A percentile compares a stretch with the other conserved stretches of the same genome.
Conservation (phyloP, 1,140 invertebrate genomes). For the Drosophila takahashii region DNA sequence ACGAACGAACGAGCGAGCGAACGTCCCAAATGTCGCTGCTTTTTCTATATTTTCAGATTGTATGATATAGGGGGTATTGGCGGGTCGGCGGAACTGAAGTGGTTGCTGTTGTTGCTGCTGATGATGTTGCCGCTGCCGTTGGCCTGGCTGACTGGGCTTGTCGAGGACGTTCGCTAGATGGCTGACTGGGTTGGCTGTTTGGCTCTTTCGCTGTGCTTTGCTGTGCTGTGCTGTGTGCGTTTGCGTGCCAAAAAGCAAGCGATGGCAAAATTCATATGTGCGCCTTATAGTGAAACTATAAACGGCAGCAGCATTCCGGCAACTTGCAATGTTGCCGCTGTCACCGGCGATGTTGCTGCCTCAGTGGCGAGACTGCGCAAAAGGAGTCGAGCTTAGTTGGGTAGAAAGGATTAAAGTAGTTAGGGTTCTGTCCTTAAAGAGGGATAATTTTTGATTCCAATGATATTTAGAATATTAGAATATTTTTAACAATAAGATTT, state of each 20-base stretch:
- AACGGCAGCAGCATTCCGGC: slow-evolving; percentile 57
- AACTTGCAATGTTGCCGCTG: slow-evolving; percentile 34
- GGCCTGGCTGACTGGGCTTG: slow-evolving; percentile 62
- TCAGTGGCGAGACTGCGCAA: slow-evolving; percentile 44
- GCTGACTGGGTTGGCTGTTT: slow-evolving; percentile 18
- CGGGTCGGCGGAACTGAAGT: slow-evolving; percentile 48
- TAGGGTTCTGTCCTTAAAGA: neutral
- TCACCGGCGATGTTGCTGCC: neutral
- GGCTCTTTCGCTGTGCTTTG: slow-evolving; percentile 29
- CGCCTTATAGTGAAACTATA: slow-evolving; percentile 70
- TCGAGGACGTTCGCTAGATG: slow-evolving; percentile 72
- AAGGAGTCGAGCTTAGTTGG: slow-evolving; percentile 29
- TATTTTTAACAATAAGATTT: too few species aligned
- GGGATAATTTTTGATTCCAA: neutral
- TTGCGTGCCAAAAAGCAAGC: slow-evolving; percentile 75
- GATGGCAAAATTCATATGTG: slow-evolving; percentile 70
- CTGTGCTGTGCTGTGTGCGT: slow-evolving; percentile 54
- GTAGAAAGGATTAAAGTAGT: slow-evolving; percentile 6
- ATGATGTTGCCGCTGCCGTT: slow-evolving; percentile 41
- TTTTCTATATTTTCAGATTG: slow-evolving; percentile 74
- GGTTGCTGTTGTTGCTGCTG: slow-evolving; percentile 33
- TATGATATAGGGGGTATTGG: slow-evolving; percentile 34
- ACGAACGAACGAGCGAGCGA: slow-evolving; percentile 54
- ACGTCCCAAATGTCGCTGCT: slow-evolving; percentile 77
- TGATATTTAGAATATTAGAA: too few species aligned